Conservation (phyloP, 2,113 vertebrate genomes). For the Macquaria australasica region DNA sequence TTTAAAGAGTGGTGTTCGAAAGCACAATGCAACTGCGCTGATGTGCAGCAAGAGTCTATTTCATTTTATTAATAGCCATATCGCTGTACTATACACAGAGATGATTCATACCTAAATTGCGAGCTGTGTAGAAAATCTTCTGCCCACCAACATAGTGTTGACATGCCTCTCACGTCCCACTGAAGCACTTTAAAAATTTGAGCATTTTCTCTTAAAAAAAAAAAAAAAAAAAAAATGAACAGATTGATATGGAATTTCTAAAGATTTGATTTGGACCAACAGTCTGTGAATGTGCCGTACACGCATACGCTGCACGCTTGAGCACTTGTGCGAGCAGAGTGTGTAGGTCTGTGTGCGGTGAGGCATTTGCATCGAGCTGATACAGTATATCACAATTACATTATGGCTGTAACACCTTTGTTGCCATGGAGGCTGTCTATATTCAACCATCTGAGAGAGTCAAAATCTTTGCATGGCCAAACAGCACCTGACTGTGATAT, state of each 20-base stretch:
- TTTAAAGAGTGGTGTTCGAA: conserved; percentile 44
- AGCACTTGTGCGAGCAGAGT: conserved; percentile 15
- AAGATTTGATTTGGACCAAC: conserved; percentile 46
- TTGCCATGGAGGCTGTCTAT: conserved; percentile 56
- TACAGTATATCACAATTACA: conserved; percentile 54
- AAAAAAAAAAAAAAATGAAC: not conserved
- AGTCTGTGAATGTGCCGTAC: conserved; percentile 3
- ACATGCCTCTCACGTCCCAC: conserved; percentile 62
- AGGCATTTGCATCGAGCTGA: conserved; percentile 32
- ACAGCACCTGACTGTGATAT: conserved; percentile 22
- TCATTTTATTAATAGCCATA: conserved; percentile 59
- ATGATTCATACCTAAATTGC: conserved; percentile 66
- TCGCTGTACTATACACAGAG: conserved; percentile 42
- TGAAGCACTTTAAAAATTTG: conserved; percentile 54
- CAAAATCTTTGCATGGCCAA: conserved; percentile 38
- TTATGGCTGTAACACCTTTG: conserved; percentile 50
- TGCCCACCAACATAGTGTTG: conserved; percentile 44
- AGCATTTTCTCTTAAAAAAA: conserved; percentile 29
- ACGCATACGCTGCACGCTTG: conserved; percentile 37
- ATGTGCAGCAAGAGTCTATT: conserved; percentile 33
- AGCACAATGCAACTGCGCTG: conserved; percentile 15
- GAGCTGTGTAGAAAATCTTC: conserved; percentile 43
- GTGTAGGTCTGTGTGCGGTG: conserved; percentile 15
- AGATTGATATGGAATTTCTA: conserved; percentile 44
- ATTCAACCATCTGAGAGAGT: conserved; percentile 49